phyloP scores from a whole-genome alignment of 2,888 invertebrate genomes.

The Cactoblastis cactorum region DNA sequence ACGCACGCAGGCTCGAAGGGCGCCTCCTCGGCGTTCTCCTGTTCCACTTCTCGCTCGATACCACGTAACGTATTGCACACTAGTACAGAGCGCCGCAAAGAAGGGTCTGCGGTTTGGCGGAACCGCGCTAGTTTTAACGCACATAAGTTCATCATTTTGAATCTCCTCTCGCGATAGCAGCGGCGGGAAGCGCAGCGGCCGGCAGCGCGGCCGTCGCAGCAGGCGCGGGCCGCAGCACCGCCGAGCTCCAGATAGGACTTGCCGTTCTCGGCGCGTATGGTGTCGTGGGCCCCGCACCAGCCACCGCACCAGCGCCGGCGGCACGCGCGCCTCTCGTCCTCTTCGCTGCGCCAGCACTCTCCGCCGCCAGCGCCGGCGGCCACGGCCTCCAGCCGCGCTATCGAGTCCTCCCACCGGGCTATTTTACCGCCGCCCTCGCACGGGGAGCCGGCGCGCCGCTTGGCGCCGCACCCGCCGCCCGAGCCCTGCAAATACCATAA shows the following conservation, averaged over 20 bases:
- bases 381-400: conserved; percentile 73
- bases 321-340: conserved; percentile 74
- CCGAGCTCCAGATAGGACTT: conserved; percentile 94
- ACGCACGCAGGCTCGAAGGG: conserved; percentile 59
- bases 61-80: conserved; percentile 95
- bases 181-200: conserved; percentile 89
- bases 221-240: conserved; percentile 86
- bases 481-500: conserved; percentile 65
- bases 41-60: conserved; percentile 93
- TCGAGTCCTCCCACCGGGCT: conserved; percentile 75
- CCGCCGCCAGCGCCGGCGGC: conserved; percentile 82
- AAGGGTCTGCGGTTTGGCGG: conserved; percentile 93
- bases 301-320: conserved; percentile 79
- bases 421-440: conserved; percentile 75
- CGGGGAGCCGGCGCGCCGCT: conserved; percentile 72
- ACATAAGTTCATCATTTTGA: conserved; percentile 94
- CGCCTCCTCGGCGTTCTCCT: conserved; percentile 80
- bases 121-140: conserved; percentile 94
- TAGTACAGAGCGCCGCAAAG: conserved; percentile 92
- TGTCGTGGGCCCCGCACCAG: conserved; percentile 83
- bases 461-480: conserved; percentile 77
- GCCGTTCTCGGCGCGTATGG: conserved; percentile 93
- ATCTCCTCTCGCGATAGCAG: conserved; percentile 90
- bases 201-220: conserved; percentile 86
- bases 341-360: conserved; percentile 79